Base-by-base conservation (phyloP, 1,140 invertebrate genomes). In the Cheumatopsyche charites region DNA sequence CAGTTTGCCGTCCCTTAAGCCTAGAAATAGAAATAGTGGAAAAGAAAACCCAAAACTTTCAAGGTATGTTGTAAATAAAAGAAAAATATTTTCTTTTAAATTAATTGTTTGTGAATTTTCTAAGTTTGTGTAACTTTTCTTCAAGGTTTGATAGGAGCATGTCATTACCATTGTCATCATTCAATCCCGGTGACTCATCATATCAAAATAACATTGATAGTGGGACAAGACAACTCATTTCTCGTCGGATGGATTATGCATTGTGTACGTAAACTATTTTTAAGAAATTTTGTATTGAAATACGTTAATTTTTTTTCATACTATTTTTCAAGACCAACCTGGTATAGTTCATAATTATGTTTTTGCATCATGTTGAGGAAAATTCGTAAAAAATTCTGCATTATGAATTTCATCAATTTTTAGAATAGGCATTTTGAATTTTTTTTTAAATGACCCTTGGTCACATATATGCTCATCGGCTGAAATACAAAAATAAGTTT, bases 171-270 rank as follows among this genome's bases (percentile, higher is more conserved):
- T 78, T 87, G 76, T 82, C 76, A 17, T 72, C 73, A 43, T 75
- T 82, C n/a, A 80, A 85, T 70, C 82, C 82, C n/a, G 82, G 82
- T 72, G 86, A 83, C 3, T 84, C 82, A 21, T 83, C 85, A 70
- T 83, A 83, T 70, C 85, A 85, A 73, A 82, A 82, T n/a, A 79
- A 85, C 75, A 77, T 85, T 71, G 82, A 86, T 79, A 75, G 78
- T 75, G 82, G 85, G 19, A 75, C 74, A 12, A 49, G 68, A 13
- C 71, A 73, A 49, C 49, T 75, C 23, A 75, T 75, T 43, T 75
- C 74, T 23, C 80, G 88, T 65, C 84, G 87, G 67, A 90, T 90
- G 88, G 90, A 91, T 76, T 87, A 90, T 77, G 87, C 89, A 15
- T 82, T 91, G 71, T 91, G 90, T 91, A 88, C 90, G 90, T 29